phyloP scores from a whole-genome alignment of 2,797 vertebrate genomes.

The Anolis apletophallus region DNA sequence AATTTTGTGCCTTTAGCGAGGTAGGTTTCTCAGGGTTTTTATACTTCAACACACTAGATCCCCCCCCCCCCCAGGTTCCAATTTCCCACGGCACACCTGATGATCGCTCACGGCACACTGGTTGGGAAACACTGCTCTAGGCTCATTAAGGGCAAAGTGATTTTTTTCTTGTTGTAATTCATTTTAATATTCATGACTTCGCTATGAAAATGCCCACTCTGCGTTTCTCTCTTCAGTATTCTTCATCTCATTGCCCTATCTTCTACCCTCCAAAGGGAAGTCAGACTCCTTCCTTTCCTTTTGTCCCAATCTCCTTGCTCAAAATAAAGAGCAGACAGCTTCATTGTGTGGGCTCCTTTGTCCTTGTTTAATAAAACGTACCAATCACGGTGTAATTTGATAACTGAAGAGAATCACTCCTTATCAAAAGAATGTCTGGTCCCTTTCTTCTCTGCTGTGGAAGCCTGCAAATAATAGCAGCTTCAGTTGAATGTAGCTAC shows the following conservation, averaged over 20 bases:
- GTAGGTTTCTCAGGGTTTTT: too few species aligned
- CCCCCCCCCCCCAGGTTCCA: too few species aligned
- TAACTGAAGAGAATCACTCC: constrained; percentile 1
- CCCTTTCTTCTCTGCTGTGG: constrained; percentile 24
- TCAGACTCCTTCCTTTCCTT: not conserved
- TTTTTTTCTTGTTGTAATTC: not conserved
- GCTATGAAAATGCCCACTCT: not conserved
- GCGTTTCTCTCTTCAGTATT: not conserved
- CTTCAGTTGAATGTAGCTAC: constrained; percentile 10
- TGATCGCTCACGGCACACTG: too few species aligned
- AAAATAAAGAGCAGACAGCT: not conserved
- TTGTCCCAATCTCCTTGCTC: not conserved
- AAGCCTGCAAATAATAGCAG: constrained; percentile 47
- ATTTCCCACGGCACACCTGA: too few species aligned
- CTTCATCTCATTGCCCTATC: not conserved
- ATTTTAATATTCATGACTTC: not conserved
- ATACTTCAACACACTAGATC: too few species aligned
- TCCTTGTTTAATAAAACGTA: constrained; percentile 32
- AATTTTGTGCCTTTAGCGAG: too few species aligned
- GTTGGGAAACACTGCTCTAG: too few species aligned
- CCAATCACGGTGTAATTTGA: not conserved
- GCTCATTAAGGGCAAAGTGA: not conserved
- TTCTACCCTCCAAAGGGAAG: not conserved
- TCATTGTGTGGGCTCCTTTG: not conserved
- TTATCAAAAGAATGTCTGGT: not conserved